A percentile compares a stretch with the other conserved stretches of the same genome.
These are phyloP conservation scores for Omphaloscelis lunosa DNA, from an alignment of 2,888 invertebrate genomes.

Conservation along the genomic window DNA sequence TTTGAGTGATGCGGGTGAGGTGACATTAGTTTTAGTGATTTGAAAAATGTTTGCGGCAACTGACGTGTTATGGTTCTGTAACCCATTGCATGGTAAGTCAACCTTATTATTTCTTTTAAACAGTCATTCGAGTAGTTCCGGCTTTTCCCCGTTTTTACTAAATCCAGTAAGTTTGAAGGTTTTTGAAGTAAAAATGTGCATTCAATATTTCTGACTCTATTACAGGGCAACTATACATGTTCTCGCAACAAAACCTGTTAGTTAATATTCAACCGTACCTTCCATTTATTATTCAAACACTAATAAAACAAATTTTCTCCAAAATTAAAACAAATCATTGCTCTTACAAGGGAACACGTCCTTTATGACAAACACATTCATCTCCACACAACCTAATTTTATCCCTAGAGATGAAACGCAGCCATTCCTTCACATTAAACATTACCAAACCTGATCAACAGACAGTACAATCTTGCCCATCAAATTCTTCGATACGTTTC, in stretches of 20 bases:
- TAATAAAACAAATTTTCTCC: background rate
- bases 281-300: too few relatives aligned
- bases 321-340: constrained; percentile 14
- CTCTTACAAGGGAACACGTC: background rate
- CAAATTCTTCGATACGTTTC: constrained; percentile 64
- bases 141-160: background rate
- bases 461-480: constrained; percentile 32
- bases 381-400: constrained; percentile 3
- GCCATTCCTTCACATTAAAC: constrained; percentile 40
- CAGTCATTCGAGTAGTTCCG: too few relatives aligned
- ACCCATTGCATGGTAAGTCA: constrained; percentile 37
- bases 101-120: background rate
- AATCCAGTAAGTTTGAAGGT: too few relatives aligned
- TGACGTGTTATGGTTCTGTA: background rate
- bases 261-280: too few relatives aligned
- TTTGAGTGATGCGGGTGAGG: constrained; percentile 74
- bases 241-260: background rate
- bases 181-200: background rate
- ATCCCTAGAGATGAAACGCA: constrained; percentile 21
- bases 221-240: background rate
- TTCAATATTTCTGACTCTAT: background rate
- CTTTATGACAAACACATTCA: background rate
- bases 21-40: constrained; percentile 58
- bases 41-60: constrained; percentile 34
- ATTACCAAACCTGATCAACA: constrained; percentile 15